Evolutionary conservation across 2,888 invertebrate species (phyloP).

Genomic region (Zygaena filipendulae): DNA sequence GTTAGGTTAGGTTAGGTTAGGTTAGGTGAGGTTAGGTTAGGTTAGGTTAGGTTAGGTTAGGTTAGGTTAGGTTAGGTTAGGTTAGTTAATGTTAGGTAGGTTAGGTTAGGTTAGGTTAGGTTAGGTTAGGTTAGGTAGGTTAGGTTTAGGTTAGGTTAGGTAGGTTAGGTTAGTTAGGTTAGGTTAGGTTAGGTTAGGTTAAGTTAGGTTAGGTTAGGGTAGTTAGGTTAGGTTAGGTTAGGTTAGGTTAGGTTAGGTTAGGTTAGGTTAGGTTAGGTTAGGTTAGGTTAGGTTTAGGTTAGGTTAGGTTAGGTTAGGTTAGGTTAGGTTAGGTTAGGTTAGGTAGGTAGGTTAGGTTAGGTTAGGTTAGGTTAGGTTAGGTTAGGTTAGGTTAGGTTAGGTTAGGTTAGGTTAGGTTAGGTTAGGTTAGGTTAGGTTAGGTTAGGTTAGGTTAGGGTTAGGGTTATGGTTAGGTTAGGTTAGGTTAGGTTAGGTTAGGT

Average conservation of each 20-base stretch:
- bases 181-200: constrained; percentile 10
- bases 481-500: constrained; percentile 9
- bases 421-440: constrained; percentile 9
- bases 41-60: constrained; percentile 14
- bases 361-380: constrained; percentile 8
- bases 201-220: constrained; percentile 10
- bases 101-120: constrained; percentile 10
- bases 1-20: constrained; percentile 15
- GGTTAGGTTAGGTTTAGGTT: constrained; percentile 15
- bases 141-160: constrained; percentile 14
- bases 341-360: constrained; percentile 16
- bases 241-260: constrained; percentile 12
- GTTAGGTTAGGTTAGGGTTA: constrained; percentile 9
- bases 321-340: constrained; percentile 17
- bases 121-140: constrained; percentile 13
- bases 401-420: constrained; percentile 10
- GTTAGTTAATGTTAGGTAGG: constrained; percentile 8
- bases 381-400: constrained; percentile 8
- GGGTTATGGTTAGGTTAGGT: constrained; percentile 9
- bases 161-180: constrained; percentile 10
- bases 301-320: constrained; percentile 14
- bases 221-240: constrained; percentile 11
- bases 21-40: constrained; percentile 11
- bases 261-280: constrained; percentile 11
- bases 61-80: constrained; percentile 14